Evolutionary conservation across 2,797 vertebrate genomes (phyloP), one percentile per base, ranked within the genome.

Genomic region (Betta splendens): DNA sequence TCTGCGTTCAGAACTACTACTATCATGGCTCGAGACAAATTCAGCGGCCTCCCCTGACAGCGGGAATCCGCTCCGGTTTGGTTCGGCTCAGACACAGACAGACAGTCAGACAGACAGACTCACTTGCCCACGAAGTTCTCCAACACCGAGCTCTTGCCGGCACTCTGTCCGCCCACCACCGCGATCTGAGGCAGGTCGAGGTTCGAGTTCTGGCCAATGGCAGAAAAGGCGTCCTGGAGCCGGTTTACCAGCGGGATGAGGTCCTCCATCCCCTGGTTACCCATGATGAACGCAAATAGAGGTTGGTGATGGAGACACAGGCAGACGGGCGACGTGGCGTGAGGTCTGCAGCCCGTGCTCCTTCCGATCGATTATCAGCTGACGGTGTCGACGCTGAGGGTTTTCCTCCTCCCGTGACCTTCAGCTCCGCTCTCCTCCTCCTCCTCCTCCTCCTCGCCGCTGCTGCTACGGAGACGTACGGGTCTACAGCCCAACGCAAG

Each of bases 141-240:
- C 79, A 96, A 78, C 44, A 97, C 95, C 0, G 96, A 97, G 94
- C 96, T 97, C 88, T 97, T 98, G 18, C 96, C 95, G 5, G 96
- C 96, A 86, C 96, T 97, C 86, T 98, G 96, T 3, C 96, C 96
- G 39, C 96, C 96, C 21, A 97, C 96, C 83, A 98, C 96, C 0
- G 95, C 96, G 83, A 98, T 98, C 93, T 98, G 96, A 61, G 96
- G 96, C 77, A 98, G 94, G 86, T 98, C 96, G 57, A 98, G 89
- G 64, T 87, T 88, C 18, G 95, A 89, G 79, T 95, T 97, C 87
- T 97, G 95, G 38, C 96, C 95, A 91, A 98, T 96, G 87, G 95
- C 89, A 59, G 93, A 78, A 87, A 98, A 98, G 51, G 96, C 95
- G 64, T 98, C 95, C 88, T 97, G 96, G 35, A 98, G 90, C 72